Evolutionary conservation across 1,140 invertebrate species (phyloP), one percentile per base, ranked within the genome.

Genomic region (Polypedilum vanderplanki): DNA sequence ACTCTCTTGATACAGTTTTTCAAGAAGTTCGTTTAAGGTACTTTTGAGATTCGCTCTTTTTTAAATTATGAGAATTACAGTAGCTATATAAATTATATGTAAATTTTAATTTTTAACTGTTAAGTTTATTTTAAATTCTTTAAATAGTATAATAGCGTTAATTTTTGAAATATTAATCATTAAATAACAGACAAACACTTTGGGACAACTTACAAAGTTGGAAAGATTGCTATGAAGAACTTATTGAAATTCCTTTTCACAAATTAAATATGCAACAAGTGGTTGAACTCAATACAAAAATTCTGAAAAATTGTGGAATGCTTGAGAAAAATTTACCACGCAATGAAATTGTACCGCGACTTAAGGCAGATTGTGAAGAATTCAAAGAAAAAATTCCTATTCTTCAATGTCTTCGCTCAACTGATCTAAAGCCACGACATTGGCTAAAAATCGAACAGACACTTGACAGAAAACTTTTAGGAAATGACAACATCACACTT

Each of bases 401-500:
- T 7, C 79, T 83, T 74, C 80, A 79, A 7, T 82, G 80, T 74
- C 73, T 83, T 8, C 77, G 81, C 0, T 82, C 83, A 79, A 77
- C 79, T 10, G 80, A 79, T 75, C 73, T 83, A 1, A 78, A 80
- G 75, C 77, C 78, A 40, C 87, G 94, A 1, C 94, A 96, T 80
- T 96, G 93, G 94, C 84, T 89, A 1, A 87, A 88, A 79, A 91
- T 97, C 17, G 92, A 94, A 75, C 86, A 87, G 5, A 82, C 93
- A 20, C 81, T 96, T 0, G 87, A 88, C 76, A 87, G 88, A 24
- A 89, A 90, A 76, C 88, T 95, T 77, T 88, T 87, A 75, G 86
- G 89, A 0, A 90, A 92, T 46, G 87, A 88, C 76, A 84, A 86
- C 9, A 78, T 91, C 9, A 91, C 87, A 1, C 83, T 96, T 40